A percentile compares a stretch with the other conserved stretches of the same genome.
These are phyloP conservation scores for Todus mexicanus DNA, from an alignment of 2,797 vertebrate genomes.

Conservation along the genomic window DNA sequence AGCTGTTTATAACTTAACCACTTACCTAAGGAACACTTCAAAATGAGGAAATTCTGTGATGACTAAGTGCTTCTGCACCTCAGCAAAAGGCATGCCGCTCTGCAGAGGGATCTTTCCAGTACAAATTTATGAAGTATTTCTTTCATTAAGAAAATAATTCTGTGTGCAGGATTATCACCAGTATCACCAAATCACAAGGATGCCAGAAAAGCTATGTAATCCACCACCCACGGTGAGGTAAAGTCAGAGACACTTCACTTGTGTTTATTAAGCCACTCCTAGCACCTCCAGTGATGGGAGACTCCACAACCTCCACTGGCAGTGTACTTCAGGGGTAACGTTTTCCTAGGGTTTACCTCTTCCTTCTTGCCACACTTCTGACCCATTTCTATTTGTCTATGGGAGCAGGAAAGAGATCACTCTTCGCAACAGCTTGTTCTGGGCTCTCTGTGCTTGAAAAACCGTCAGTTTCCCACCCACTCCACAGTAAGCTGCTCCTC, in stretches of 20 bases:
- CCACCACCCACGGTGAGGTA: not conserved
- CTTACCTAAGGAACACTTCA: conserved; percentile 11
- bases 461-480: not conserved
- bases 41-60: conserved; percentile 15
- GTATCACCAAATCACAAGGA: not conserved
- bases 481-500: not conserved
- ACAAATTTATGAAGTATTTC: not conserved
- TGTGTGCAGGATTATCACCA: not conserved
- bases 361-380: not conserved
- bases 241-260: not conserved
- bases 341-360: not conserved
- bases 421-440: not conserved
- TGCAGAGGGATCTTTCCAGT: not conserved
- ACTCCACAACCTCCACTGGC: not conserved
- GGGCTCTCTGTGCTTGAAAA: not conserved
- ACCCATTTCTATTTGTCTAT: not conserved
- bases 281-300: not conserved
- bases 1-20: conserved; percentile 12
- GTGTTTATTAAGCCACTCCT: not conserved
- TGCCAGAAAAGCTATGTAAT: not conserved
- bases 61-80: not conserved
- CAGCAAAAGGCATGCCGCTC: not conserved
- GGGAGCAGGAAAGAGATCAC: not conserved
- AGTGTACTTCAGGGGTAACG: not conserved
- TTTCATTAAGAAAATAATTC: not conserved